Evolutionary conservation across 92 coral and sea anemone genomes (phyloP).

Genomic region (Isaurus tuberculatus): DNA sequence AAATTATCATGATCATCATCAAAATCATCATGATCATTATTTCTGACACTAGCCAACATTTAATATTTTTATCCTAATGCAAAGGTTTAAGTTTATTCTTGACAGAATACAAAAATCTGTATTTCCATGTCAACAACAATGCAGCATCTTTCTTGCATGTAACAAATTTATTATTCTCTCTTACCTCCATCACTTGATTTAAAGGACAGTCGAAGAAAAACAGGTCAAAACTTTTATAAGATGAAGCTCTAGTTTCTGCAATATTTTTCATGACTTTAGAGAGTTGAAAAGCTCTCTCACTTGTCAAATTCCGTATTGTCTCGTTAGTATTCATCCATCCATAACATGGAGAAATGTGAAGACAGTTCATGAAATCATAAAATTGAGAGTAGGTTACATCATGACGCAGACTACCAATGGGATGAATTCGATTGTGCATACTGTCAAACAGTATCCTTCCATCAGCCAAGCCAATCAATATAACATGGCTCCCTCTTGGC

Average conservation of each 20-base stretch:
- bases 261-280: constrained; percentile 79
- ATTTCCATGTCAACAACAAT: not conserved
- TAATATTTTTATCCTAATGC: too few species aligned
- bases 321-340: constrained; percentile 93
- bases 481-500: constrained; percentile 89
- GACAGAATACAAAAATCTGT: not conserved
- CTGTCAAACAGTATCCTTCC: constrained; percentile 84
- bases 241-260: constrained; percentile 56
- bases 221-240: constrained; percentile 81
- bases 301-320: constrained; percentile 81
- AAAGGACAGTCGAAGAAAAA: constrained; percentile 76
- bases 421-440: constrained; percentile 91
- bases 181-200: constrained; percentile 68
- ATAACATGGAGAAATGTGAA: constrained; percentile 91
- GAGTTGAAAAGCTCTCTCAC: constrained; percentile 77
- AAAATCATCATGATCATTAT: too few species aligned
- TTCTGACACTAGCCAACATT: too few species aligned
- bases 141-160: too few species aligned
- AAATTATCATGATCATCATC: too few species aligned
- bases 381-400: constrained; percentile 88
- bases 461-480: constrained; percentile 82
- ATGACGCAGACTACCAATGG: constrained; percentile 84
- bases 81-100: not conserved
- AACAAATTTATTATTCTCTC: constrained; percentile 4
- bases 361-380: constrained; percentile 93